Percentiles rank a stretch among this genome's conserved stretches.
These are phyloP conservation scores for Coelopa frigida DNA, from an alignment of 1,140 invertebrate species.

Conservation along the genomic window DNA sequence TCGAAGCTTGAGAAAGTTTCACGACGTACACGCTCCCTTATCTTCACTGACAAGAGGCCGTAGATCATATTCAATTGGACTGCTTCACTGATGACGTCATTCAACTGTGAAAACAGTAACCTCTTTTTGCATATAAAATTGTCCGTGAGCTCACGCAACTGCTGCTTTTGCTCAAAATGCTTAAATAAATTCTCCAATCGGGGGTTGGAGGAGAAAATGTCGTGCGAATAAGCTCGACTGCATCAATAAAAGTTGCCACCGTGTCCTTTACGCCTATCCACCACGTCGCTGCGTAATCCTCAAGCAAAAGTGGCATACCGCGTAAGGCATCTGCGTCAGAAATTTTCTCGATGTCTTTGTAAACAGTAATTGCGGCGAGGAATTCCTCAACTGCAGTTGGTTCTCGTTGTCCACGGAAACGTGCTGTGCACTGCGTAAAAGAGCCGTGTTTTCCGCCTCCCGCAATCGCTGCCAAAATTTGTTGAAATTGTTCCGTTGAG, in stretches of 20 bases:
- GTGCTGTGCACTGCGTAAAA: constrained; percentile 10
- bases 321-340: constrained; percentile 18
- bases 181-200: constrained; percentile 10
- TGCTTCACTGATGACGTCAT: not conserved
- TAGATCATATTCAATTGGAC: constrained; percentile 8
- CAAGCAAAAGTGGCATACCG: constrained; percentile 20
- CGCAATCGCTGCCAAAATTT: not conserved
- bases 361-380: constrained; percentile 5
- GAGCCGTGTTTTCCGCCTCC: not conserved
- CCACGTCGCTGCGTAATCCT: constrained; percentile 20
- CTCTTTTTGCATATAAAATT: constrained; percentile 6
- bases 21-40: not conserved
- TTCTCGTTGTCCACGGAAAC: constrained; percentile 11
- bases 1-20: constrained; percentile 1
- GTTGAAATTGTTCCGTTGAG: not conserved
- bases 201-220: constrained; percentile 4
- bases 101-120: not conserved
- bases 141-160: constrained; percentile 4
- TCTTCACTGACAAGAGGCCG: no score
- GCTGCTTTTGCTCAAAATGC: constrained; percentile 13
- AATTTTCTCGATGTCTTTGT: constrained; percentile 13
- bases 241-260: constrained; percentile 12
- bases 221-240: constrained; percentile 1
- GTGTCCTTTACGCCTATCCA: constrained; percentile 20
- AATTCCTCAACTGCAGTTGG: constrained; percentile 10